Evolutionary conservation across 37 sponge, comb jelly and placozoan species (phyloP).

Genomic region (Hormiphora californensis): DNA sequence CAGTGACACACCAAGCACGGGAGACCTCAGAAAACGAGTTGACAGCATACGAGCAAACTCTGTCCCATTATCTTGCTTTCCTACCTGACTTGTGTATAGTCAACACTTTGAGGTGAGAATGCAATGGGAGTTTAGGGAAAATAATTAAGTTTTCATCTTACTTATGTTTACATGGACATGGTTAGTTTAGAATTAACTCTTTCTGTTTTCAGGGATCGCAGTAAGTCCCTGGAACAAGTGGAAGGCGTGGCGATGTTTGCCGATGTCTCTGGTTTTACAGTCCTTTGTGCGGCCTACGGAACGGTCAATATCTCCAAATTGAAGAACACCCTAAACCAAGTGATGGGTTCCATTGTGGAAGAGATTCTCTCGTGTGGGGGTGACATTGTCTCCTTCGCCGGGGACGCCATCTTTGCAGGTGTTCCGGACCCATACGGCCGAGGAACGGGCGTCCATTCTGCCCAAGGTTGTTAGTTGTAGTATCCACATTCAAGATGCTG

Average conservation of each 20-base stretch:
- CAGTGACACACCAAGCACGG: constrained; percentile 28
- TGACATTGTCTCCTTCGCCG: constrained; percentile 45
- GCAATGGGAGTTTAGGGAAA: neutral
- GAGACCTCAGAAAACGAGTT: constrained; percentile 14
- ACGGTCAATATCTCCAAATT: constrained; percentile 37
- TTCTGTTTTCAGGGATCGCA: neutral
- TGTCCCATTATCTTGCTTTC: neutral
- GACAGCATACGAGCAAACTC: constrained; percentile 45
- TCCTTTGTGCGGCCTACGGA: constrained; percentile 25
- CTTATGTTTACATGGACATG: too few relatives aligned
- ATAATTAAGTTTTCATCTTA: neutral
- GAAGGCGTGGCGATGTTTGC: constrained; percentile 51
- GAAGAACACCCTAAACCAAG: constrained; percentile 25
- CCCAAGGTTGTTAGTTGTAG: constrained; percentile 28
- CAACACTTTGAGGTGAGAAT: neutral
- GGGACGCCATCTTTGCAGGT: constrained; percentile 49
- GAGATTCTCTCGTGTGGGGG: constrained; percentile 46
- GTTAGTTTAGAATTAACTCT: neutral
- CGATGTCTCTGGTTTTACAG: constrained; percentile 51
- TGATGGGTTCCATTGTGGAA: constrained; percentile 41
- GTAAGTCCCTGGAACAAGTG: neutral
- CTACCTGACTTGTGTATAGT: constrained; percentile 6
- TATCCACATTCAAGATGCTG: constrained; percentile 33
- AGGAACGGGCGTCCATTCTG: constrained; percentile 14
- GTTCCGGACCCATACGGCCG: neutral